Evolutionary conservation across 2,113 vertebrate genomes (phyloP).

Genomic region (Cervus canadensis): DNA sequence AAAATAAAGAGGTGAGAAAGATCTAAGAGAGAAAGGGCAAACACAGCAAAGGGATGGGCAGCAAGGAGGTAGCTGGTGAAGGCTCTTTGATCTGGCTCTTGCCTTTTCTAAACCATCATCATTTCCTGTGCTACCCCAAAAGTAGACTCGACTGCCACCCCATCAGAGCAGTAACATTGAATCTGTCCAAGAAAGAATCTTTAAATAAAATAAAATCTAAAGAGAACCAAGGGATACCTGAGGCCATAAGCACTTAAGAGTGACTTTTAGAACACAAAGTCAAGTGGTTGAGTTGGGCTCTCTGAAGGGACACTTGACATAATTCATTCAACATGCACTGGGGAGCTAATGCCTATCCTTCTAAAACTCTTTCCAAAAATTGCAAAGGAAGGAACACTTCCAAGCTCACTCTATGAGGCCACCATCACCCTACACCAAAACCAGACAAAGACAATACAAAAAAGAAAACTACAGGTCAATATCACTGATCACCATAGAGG

Average conservation of each 20-base stretch:
- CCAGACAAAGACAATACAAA: neutral
- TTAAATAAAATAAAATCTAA: constrained; percentile 14
- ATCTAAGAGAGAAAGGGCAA: neutral
- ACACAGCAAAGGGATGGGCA: neutral
- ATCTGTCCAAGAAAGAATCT: neutral
- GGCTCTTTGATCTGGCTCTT: neutral
- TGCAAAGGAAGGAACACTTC: neutral
- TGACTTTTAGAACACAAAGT: neutral
- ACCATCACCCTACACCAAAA: neutral
- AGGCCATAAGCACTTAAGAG: neutral
- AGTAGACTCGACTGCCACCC: neutral
- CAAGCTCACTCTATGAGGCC: neutral
- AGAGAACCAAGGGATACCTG: neutral
- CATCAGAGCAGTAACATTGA: neutral
- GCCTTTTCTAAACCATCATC: neutral
- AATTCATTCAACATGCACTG: neutral
- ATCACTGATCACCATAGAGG: neutral
- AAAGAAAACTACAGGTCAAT: neutral
- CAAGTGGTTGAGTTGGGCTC: neutral
- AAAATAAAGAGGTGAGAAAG: neutral
- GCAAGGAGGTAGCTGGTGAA: neutral
- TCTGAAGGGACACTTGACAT: neutral
- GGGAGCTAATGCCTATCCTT: neutral
- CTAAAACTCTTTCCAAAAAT: neutral
- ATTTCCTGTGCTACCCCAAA: neutral